phyloP scores from a whole-genome alignment of 2,113 vertebrate genomes.

The Hippolais icterina region DNA sequence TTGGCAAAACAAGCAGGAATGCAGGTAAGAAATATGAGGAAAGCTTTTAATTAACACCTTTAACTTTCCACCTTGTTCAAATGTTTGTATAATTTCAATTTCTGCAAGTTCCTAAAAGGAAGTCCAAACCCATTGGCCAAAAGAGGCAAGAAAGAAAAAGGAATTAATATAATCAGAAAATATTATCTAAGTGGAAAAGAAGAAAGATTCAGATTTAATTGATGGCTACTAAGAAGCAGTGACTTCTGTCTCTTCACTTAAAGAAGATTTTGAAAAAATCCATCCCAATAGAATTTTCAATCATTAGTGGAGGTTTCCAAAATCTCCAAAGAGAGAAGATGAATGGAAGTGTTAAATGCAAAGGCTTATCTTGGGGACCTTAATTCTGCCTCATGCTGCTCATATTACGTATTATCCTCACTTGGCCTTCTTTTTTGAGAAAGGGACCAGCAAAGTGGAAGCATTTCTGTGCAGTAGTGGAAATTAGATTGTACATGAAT shows the following conservation, averaged over 20 bases:
- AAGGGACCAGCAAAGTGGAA: not conserved
- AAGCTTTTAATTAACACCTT: not conserved
- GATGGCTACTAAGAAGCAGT: not conserved
- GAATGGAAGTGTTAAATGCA: not conserved
- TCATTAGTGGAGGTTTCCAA: not conserved
- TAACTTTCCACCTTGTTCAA: not conserved
- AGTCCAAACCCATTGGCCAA: not conserved
- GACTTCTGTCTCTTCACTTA: not conserved
- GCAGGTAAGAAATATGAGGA: not conserved
- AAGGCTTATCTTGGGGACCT: not conserved
- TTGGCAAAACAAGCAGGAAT: not conserved
- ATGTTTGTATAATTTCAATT: not conserved
- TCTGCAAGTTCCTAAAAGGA: not conserved
- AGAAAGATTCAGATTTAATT: constrained; percentile 11
- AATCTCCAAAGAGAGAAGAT: not conserved
- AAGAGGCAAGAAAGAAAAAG: not conserved
- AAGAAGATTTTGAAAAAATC: not conserved
- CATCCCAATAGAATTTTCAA: not conserved
- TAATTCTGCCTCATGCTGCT: not conserved
- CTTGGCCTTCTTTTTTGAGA: not conserved
- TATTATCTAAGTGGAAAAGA: not conserved
- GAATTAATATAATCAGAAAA: not conserved
- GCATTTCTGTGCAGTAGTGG: not conserved
- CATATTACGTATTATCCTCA: not conserved
- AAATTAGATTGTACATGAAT: not conserved